These are phyloP conservation scores for Blastobasis lacticolella DNA, from an alignment of 2,888 invertebrate species.

Conservation along the genomic window DNA sequence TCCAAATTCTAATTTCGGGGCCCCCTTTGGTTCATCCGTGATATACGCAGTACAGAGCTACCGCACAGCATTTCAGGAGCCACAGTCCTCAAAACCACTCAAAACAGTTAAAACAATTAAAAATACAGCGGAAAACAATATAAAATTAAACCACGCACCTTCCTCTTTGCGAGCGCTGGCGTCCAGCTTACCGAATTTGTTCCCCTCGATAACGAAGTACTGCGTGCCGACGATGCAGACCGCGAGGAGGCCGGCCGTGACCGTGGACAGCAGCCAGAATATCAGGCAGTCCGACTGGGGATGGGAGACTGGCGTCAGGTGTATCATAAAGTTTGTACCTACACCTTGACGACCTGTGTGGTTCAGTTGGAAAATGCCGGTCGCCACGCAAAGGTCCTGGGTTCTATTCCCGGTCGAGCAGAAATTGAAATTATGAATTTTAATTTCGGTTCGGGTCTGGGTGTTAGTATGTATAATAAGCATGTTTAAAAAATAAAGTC, in stretches of 20 bases:
- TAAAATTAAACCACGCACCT: slow-evolving; percentile 57
- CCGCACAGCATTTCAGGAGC: neutral
- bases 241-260: slow-evolving; percentile 76
- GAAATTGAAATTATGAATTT: too few relatives aligned
- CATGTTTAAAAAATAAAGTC: too few relatives aligned
- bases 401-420: too few relatives aligned
- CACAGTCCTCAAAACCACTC: neutral
- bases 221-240: slow-evolving; percentile 79
- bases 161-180: slow-evolving; percentile 53
- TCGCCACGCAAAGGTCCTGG: too few relatives aligned
- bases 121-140: slow-evolving; percentile 20
- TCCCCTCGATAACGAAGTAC: slow-evolving; percentile 79
- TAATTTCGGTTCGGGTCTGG: too few relatives aligned
- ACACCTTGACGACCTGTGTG: too few relatives aligned
- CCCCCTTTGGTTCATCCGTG: neutral
- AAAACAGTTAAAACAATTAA: slow-evolving; percentile 10
- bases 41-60: neutral
- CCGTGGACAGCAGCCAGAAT: slow-evolving; percentile 77
- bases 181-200: slow-evolving; percentile 75
- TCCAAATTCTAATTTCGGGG: too few relatives aligned
- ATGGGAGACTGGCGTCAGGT: neutral
- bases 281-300: slow-evolving; percentile 77
- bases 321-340: too few relatives aligned
- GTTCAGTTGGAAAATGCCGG: too few relatives aligned
- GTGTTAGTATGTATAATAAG: too few relatives aligned